These are phyloP conservation scores for Sebastiscus albofasciatus DNA, from an alignment of 2,797 vertebrate genomes.

Conservation along the genomic window DNA sequence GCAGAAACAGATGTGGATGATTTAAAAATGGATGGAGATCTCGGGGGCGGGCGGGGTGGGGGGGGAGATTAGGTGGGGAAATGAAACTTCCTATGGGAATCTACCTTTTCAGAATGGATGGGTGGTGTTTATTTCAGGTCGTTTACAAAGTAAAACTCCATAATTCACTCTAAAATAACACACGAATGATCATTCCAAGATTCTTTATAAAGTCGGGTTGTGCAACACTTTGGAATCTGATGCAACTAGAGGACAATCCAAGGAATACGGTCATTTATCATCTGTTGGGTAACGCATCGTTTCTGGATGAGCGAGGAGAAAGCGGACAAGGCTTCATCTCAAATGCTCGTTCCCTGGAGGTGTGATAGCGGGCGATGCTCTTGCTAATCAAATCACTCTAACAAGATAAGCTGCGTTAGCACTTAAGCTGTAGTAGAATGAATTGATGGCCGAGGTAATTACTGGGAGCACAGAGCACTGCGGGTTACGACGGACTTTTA, in stretches of 20 bases:
- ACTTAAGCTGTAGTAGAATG: constrained; percentile 67
- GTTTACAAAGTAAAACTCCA: constrained; percentile 6
- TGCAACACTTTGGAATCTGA: constrained; percentile 44
- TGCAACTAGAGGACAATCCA: constrained; percentile 21
- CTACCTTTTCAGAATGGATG: constrained; percentile 16
- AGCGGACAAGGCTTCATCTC: constrained; percentile 33
- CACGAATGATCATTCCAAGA: not conserved
- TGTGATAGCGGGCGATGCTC: constrained; percentile 55
- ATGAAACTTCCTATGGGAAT: constrained; percentile 6
- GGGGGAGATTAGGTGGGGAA: constrained; percentile 1
- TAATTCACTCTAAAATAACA: not conserved
- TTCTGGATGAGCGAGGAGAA: constrained; percentile 28
- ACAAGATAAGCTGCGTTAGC: constrained; percentile 71
- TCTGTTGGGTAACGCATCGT: constrained; percentile 8
- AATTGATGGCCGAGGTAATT: constrained; percentile 73
- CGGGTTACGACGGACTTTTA: constrained; percentile 43
- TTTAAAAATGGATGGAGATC: constrained; percentile 41
- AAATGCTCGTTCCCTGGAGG: constrained; percentile 50
- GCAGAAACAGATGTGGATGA: constrained; percentile 67
- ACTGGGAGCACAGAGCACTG: constrained; percentile 58
- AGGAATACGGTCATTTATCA: constrained; percentile 9
- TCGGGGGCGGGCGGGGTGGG: not conserved
- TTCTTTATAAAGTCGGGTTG: constrained; percentile 34
- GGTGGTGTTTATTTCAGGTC: constrained; percentile 28
- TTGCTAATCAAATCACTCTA: constrained; percentile 69